Base-by-base conservation (phyloP, 1,140 invertebrate species). In the Drosophila nebulosa region DNA sequence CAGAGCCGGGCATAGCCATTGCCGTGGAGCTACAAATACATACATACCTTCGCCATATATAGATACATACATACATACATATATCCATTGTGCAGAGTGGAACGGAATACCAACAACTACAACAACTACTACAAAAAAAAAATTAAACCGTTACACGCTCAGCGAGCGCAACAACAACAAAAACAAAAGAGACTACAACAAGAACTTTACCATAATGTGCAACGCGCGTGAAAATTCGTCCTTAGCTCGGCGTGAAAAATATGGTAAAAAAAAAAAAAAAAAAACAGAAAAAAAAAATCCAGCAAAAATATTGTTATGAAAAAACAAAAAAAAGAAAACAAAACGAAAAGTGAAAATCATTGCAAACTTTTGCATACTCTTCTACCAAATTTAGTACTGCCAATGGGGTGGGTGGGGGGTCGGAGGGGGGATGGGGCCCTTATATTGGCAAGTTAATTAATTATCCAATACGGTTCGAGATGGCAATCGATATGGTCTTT, bases 211-310 rank as follows among this genome's bases (percentile, higher is more conserved):
- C 77, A 86, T 86, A 78, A 81, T 85, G 81, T 85, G 81, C 81
- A 86, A 66, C 74, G 74, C 81, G 81, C 74, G 81, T 85, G 78
- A 85, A 85, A 85, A 85, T 85, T 85, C 78, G 74, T 86, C 81
- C 81, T 85, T 85, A 74, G 79, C 66, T 26, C 61, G 69, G 62
- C 62, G 64, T 63, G 61, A 67, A 68, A 69, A 74, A 74, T 59
- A 68, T 70, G 65, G 69, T 36, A 52, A 64, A 52, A 64, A 61
- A 53, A 27, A 61, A 74, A 79, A 59, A 72, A 26, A 12, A 18
- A 32, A 32, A 12, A 30, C n/a, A 50, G 32, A 55, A 57, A 16
- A 42, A 64, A 59, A 46, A 22, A 53, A 27, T n/a, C n/a, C 24
- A 70, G 58, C 55, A 36, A 39, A 21, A 35, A 74, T 62, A 58